Evolutionary conservation across 2,113 vertebrate species (phyloP).

Genomic region (Prochilodus magdalenae): DNA sequence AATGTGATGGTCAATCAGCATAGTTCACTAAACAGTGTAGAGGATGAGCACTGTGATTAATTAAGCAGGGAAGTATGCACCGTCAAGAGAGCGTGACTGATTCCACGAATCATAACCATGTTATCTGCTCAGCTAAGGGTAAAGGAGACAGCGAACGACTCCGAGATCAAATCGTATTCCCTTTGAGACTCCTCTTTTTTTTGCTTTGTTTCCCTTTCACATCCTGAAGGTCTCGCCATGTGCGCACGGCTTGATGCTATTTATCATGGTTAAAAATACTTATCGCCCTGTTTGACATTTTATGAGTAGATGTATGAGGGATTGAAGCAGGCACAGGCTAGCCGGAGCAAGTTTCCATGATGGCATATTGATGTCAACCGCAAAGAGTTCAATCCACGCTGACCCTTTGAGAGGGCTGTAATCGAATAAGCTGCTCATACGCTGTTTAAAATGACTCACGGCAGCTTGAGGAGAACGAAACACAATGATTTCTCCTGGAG

Average conservation of each 20-base stretch:
- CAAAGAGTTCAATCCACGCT: background rate
- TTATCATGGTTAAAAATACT: slow-evolving; percentile 16
- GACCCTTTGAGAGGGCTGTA: slow-evolving; percentile 8
- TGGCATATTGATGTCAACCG: slow-evolving; percentile 1
- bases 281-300: background rate
- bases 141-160: background rate
- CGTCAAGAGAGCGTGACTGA: slow-evolving; percentile 34
- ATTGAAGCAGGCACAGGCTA: background rate
- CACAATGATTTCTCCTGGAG: slow-evolving; percentile 33
- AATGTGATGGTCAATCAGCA: slow-evolving; percentile 23
- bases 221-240: background rate
- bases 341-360: slow-evolving; percentile 3
- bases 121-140: slow-evolving; percentile 33
- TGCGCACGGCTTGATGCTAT: background rate
- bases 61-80: slow-evolving; percentile 16
- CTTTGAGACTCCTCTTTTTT: background rate
- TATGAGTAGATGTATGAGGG: background rate
- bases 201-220: background rate
- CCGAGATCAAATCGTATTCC: background rate
- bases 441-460: background rate
- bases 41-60: slow-evolving; percentile 37
- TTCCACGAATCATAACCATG: slow-evolving; percentile 14
- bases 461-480: background rate
- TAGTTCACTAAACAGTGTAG: slow-evolving; percentile 1
- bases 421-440: slow-evolving; percentile 1